Base-by-base conservation (phyloP, 2,113 vertebrate species). In the Catharus minimus region DNA sequence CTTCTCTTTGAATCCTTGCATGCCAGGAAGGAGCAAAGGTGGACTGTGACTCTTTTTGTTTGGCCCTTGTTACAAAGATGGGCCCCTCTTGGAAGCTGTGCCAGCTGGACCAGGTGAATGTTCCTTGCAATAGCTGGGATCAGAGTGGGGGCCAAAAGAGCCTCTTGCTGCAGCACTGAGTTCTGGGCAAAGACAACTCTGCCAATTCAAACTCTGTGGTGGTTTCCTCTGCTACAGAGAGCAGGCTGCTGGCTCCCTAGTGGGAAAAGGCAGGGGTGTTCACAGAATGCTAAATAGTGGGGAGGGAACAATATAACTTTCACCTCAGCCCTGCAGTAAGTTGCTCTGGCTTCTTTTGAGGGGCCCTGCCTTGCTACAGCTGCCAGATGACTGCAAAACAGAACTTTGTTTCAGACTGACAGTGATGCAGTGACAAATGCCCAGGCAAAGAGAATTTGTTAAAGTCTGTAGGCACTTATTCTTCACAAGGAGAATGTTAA, bases 331-430 rank as follows among this genome's bases (percentile, higher is more conserved):
- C 76, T 84, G 74, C 78, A 90, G 88, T 86, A 71, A 28, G 86
- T 94, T 87, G 93, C 92, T 83, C 88, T 85, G 82, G 92, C 86
- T 92, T 76, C 79, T 88, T 86, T 49, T 71, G 73, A 92, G 65
- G 52, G 82, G 75, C 32, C 28, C 16, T 44, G 55, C 79, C 73
- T 56, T 65, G 52, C 64, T 53, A 23, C 9, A 60, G 56, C 56
- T 76, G 73, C 81, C 6, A 2, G 62, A 65, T 26, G 64, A 52
- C 80, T 79, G 72, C 39, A 87, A 56, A 88, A 60, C 17, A 66
- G 62, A 72, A 87, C 79, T 86, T 82, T 89, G 86, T 89, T 89
- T 89, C 66, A 66, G 47, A 49, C 39, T 43, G 77, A 90, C 85
- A 72, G 57, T 30, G 62, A 79, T 15, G 12, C 73, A 75, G 82